These are phyloP conservation scores for Rosalia funebris DNA, from an alignment of 2,888 invertebrate species.

Conservation along the genomic window DNA sequence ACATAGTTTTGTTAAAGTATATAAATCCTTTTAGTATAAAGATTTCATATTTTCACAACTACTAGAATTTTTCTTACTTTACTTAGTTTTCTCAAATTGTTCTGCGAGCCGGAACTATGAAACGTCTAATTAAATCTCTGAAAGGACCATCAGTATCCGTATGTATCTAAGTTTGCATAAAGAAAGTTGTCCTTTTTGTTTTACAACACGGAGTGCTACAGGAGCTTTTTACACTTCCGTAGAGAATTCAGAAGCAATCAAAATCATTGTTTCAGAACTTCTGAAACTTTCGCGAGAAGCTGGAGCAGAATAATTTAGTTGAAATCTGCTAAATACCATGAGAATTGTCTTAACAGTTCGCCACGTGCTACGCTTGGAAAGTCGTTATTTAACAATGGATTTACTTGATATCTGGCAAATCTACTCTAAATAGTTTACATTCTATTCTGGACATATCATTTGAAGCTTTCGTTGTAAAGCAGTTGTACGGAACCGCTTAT, in stretches of 20 bases:
- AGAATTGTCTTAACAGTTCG: constrained; percentile 56
- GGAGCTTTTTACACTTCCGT: constrained; percentile 52
- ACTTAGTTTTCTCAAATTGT: no score
- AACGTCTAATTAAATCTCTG: constrained; percentile 18
- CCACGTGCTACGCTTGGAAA: constrained; percentile 48
- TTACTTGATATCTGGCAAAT: constrained; percentile 30
- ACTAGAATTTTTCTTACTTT: no score
- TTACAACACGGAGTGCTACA: constrained; percentile 44
- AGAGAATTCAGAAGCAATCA: constrained; percentile 56
- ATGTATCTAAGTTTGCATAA: constrained; percentile 50
- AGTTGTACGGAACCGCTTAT: neutral
- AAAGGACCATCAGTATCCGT: constrained; percentile 24
- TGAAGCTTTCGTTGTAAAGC: neutral
- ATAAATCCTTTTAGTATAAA: no score
- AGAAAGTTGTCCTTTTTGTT: constrained; percentile 54
- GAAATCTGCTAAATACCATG: constrained; percentile 59
- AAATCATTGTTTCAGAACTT: constrained; percentile 59
- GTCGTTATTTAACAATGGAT: constrained; percentile 43
- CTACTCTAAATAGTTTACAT: constrained; percentile 29
- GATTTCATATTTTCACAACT: no score
- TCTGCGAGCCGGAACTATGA: no score
- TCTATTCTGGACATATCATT: constrained; percentile 20
- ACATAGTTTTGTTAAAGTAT: no score
- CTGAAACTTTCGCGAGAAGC: constrained; percentile 48
- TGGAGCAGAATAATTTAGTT: constrained; percentile 56